A percentile compares a stretch with the other conserved stretches of the same genome.
phyloP scores from a whole-genome alignment of 2,113 vertebrate genomes.

The Phyllopteryx taeniolatus region DNA sequence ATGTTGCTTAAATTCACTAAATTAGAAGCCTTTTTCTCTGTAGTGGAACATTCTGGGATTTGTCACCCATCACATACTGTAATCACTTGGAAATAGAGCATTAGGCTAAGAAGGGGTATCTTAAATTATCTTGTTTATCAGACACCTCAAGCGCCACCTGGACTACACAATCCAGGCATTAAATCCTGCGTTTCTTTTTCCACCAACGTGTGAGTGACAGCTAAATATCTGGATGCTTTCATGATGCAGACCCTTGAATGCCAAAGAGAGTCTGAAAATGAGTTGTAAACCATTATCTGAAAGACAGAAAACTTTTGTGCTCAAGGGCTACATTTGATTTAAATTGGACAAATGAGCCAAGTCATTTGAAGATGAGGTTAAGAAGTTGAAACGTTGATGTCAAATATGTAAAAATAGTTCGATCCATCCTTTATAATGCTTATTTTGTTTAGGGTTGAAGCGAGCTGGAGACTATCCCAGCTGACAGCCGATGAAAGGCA shows the following conservation, averaged over 20 bases:
- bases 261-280: background rate
- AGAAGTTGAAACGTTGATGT: too few species aligned
- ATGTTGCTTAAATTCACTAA: background rate
- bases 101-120: background rate
- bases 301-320: background rate
- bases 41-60: too few species aligned
- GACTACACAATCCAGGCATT: background rate
- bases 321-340: too few species aligned
- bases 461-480: too few species aligned
- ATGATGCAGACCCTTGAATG: background rate
- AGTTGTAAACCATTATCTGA: background rate
- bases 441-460: too few species aligned
- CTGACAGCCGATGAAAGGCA: too few species aligned
- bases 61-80: too few species aligned
- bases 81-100: background rate
- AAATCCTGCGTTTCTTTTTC: slow-evolving; percentile 4
- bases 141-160: background rate
- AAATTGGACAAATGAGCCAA: too few species aligned
- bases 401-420: too few species aligned
- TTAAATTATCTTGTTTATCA: background rate
- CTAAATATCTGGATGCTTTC: background rate
- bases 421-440: too few species aligned
- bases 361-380: too few species aligned
- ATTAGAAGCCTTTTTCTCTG: too few species aligned
- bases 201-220: slow-evolving; percentile 13